Percentiles rank a stretch among this genome's conserved stretches.
These are phyloP conservation scores for Chaetodon auriga DNA, from an alignment of 2,113 vertebrate genomes.

Conservation along the genomic window DNA sequence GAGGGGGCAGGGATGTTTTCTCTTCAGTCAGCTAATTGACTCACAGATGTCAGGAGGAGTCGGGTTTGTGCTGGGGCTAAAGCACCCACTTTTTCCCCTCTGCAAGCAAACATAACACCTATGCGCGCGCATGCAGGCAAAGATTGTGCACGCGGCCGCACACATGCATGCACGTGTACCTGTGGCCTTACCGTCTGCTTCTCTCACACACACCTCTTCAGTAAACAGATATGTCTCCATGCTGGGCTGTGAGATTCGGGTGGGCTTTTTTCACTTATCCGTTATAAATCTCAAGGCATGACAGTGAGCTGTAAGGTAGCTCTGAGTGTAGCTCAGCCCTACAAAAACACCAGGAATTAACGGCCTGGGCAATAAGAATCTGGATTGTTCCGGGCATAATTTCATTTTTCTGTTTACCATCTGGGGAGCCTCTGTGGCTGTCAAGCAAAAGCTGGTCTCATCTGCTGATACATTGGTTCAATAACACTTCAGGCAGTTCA, in stretches of 20 bases:
- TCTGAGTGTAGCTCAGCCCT: constrained; percentile 6
- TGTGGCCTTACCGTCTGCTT: constrained; percentile 40
- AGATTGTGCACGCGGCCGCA: constrained; percentile 2
- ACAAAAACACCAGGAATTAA: constrained; percentile 37
- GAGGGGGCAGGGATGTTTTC: constrained; percentile 82
- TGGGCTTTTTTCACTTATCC: constrained; percentile 42
- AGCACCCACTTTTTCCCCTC: constrained; percentile 51
- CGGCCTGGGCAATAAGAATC: constrained; percentile 40
- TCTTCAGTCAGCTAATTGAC: constrained; percentile 85
- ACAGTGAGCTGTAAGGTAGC: constrained; percentile 25
- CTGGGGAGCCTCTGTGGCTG: constrained; percentile 56
- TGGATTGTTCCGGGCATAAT: constrained; percentile 51
- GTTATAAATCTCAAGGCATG: constrained; percentile 62
- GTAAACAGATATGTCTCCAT: constrained; percentile 63
- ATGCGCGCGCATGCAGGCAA: constrained; percentile 5
- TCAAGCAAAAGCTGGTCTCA: constrained; percentile 56
- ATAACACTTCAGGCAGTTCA: constrained; percentile 63
- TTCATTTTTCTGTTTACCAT: constrained; percentile 69
- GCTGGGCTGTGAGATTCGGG: neutral
- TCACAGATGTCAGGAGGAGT: constrained; percentile 84
- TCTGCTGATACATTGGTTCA: constrained; percentile 62
- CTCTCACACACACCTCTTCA: constrained; percentile 34
- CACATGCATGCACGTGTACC: constrained; percentile 42
- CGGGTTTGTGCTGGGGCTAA: constrained; percentile 57
- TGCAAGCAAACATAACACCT: constrained; percentile 61